Percentiles rank a stretch among this genome's conserved stretches.
Evolutionary conservation across 2,113 vertebrate genomes (phyloP).

Genomic region (Anseranas semipalmata): DNA sequence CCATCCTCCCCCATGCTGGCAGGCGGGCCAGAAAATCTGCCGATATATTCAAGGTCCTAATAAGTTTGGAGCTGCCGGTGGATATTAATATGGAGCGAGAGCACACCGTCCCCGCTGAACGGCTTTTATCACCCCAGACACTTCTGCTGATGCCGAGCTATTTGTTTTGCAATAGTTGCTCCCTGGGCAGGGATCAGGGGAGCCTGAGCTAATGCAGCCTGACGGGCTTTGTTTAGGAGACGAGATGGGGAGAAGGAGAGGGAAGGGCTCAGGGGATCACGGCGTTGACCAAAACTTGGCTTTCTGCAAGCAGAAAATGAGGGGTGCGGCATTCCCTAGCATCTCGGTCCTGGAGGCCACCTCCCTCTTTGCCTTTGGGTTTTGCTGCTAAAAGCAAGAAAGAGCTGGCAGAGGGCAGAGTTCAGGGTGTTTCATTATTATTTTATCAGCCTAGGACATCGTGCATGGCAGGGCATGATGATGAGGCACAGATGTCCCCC

Average conservation of each 20-base stretch:
- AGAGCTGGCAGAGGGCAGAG: background rate
- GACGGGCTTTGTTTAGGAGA: background rate
- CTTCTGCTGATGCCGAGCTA: background rate
- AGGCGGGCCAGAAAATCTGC: background rate
- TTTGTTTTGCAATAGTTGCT: constrained; percentile 1
- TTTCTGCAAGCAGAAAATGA: background rate
- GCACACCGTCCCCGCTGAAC: rapidly evolving
- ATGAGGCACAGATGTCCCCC: background rate
- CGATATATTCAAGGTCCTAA: background rate
- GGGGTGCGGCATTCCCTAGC: background rate
- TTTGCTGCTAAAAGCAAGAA: background rate
- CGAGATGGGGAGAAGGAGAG: background rate
- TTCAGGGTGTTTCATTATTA: background rate
- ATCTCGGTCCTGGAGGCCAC: background rate
- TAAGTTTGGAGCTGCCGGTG: background rate
- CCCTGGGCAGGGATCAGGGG: background rate
- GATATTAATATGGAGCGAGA: background rate
- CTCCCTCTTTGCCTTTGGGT: background rate
- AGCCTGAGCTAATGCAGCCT: constrained; percentile 2
- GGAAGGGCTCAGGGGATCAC: background rate
- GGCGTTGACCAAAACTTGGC: background rate
- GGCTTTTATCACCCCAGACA: constrained; percentile 31
- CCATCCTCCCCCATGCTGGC: background rate
- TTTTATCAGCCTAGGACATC: background rate
- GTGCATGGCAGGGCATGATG: background rate